Conservation (phyloP, 2,888 invertebrate species). For the Papilio protenor region DNA sequence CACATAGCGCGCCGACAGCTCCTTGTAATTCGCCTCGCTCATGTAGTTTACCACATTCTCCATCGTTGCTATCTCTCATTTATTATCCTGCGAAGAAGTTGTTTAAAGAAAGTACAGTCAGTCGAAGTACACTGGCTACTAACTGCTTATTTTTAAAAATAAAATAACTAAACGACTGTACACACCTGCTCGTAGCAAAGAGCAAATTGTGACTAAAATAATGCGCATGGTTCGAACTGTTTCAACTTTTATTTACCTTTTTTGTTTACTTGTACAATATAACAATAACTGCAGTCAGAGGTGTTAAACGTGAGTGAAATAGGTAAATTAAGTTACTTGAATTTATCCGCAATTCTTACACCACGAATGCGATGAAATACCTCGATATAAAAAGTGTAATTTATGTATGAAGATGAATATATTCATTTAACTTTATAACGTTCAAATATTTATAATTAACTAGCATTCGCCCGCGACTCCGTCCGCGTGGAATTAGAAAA, state of each 20-base stretch:
- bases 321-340: background rate
- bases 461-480: too few species aligned
- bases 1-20: constrained; percentile 49
- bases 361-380: background rate
- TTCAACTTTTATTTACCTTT: background rate
- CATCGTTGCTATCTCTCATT: background rate
- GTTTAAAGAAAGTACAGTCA: background rate
- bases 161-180: background rate
- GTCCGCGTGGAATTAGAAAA: too few species aligned
- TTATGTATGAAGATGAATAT: too few species aligned
- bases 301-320: background rate
- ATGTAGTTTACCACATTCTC: background rate
- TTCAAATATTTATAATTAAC: too few species aligned
- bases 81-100: background rate
- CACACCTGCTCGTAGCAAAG: background rate
- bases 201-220: background rate
- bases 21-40: constrained; percentile 48
- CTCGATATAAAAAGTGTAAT: background rate
- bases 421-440: too few species aligned
- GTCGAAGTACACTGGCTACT: background rate
- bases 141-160: background rate
- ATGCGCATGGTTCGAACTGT: background rate
- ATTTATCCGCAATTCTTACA: background rate
- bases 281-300: background rate
- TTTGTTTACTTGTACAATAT: background rate